Conservation (phyloP, 2,888 invertebrate species). For the Idaea aversata region DNA sequence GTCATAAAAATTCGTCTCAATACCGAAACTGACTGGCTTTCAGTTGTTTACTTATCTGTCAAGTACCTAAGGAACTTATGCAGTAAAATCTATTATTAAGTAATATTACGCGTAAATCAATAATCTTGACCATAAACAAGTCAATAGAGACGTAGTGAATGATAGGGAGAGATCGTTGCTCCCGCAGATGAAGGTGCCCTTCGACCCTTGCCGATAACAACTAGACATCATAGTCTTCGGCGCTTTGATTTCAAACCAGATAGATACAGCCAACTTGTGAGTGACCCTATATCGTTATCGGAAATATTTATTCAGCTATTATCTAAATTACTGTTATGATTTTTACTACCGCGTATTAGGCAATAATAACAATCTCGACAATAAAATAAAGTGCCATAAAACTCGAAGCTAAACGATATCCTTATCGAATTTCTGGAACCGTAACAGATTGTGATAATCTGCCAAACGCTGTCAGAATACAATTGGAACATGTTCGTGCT, state of each 20-base stretch:
- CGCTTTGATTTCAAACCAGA: conserved; percentile 29
- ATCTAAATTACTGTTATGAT: background rate
- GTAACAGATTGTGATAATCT: conserved; percentile 57
- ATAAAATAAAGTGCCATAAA: conserved; percentile 20
- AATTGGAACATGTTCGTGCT: conserved; percentile 55
- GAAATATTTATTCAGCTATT: conserved; percentile 9
- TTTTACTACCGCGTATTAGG: conserved; percentile 1
- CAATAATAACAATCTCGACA: conserved; percentile 6
- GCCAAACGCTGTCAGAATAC: conserved; percentile 49
- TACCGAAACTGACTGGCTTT: conserved; percentile 22
- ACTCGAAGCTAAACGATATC: conserved; percentile 21
- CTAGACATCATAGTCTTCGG: conserved; percentile 31
- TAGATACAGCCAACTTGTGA: conserved; percentile 16
- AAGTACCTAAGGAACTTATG: conserved; percentile 42
- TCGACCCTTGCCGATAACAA: conserved; percentile 54
- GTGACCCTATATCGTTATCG: conserved; percentile 22
- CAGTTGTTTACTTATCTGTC: conserved; percentile 29
- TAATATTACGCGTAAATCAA: conserved; percentile 53
- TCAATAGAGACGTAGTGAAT: conserved; percentile 56
- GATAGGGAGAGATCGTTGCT: conserved; percentile 66
- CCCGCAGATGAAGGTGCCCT: conserved; percentile 50
- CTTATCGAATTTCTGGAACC: conserved; percentile 52
- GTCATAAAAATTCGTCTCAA: background rate
- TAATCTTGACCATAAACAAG: conserved; percentile 66
- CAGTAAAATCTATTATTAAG: conserved; percentile 65